Percentiles rank a stretch among this genome's conserved stretches.
Evolutionary conservation across 2,888 invertebrate genomes (phyloP).

Genomic region (Gisinianus flammeolus): DNA sequence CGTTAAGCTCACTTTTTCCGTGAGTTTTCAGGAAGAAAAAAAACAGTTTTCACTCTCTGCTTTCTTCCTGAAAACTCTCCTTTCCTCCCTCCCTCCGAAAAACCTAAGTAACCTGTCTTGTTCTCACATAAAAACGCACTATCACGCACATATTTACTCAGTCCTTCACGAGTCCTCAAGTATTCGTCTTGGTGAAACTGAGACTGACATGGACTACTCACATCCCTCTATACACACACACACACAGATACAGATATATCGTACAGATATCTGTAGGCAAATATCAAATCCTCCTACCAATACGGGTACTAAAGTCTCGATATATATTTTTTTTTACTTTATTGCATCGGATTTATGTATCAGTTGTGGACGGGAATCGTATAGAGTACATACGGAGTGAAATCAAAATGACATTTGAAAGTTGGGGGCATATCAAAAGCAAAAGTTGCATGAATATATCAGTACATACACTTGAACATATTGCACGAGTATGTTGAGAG

Average conservation of each 20-base stretch:
- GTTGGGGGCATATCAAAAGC: too few species aligned
- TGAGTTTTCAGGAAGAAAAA: background rate
- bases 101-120: slow-evolving; percentile 34
- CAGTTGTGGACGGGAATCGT: too few species aligned
- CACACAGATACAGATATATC: too few species aligned
- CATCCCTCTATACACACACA: too few species aligned
- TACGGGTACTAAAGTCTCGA: too few species aligned
- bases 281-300: too few species aligned
- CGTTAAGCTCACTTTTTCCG: background rate
- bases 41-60: slow-evolving; percentile 2
- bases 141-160: slow-evolving; percentile 18
- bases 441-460: background rate
- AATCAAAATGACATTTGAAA: slow-evolving; percentile 20
- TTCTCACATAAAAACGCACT: slow-evolving; percentile 18
- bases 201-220: too few species aligned
- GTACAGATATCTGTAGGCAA: too few species aligned
- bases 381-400: background rate
- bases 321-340: background rate
- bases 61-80: background rate
- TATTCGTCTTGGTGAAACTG: too few species aligned
- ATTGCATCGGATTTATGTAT: background rate
- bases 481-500: too few species aligned
- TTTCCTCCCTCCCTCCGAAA: background rate
- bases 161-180: background rate
- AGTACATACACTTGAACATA: too few species aligned